These are phyloP conservation scores for Diploscapter pachys DNA, from an alignment of 1,140 invertebrate species.

Conservation along the genomic window DNA sequence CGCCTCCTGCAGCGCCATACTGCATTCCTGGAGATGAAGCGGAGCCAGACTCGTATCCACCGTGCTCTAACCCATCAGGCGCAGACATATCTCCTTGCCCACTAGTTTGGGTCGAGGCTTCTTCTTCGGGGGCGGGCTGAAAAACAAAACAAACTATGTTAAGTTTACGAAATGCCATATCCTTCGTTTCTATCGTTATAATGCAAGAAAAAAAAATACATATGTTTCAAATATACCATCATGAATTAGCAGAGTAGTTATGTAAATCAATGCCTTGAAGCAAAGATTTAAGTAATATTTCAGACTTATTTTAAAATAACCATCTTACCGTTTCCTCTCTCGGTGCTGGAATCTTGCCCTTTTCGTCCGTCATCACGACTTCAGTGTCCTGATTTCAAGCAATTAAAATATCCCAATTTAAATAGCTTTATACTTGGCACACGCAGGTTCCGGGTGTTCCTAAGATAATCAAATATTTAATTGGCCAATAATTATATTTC, in stretches of 20 bases:
- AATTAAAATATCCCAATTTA: no score
- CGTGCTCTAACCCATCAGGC: no score
- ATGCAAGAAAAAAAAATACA: neutral
- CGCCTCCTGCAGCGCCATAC: no score
- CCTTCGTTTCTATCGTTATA: neutral
- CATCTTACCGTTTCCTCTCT: slow-evolving; percentile 23
- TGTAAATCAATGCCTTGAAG: no score
- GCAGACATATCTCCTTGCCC: no score
- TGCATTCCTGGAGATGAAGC: no score
- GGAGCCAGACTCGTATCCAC: no score
- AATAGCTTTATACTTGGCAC: slow-evolving; percentile 26
- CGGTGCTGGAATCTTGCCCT: slow-evolving; percentile 45
- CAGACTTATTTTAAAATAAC: neutral
- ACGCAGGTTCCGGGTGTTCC: slow-evolving; percentile 58
- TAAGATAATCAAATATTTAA: slow-evolving; percentile 17
- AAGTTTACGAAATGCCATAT: neutral
- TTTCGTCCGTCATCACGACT: slow-evolving; percentile 52
- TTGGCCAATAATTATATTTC: neutral
- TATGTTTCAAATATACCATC: no score
- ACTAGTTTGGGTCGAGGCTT: no score
- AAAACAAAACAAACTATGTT: no score
- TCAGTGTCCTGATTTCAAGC: slow-evolving; percentile 47
- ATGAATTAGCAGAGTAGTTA: no score
- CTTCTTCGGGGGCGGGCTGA: no score
- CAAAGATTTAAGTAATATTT: neutral